Evolutionary conservation across 2,888 invertebrate species (phyloP).

Genomic region (Agapostemon virescens): DNA sequence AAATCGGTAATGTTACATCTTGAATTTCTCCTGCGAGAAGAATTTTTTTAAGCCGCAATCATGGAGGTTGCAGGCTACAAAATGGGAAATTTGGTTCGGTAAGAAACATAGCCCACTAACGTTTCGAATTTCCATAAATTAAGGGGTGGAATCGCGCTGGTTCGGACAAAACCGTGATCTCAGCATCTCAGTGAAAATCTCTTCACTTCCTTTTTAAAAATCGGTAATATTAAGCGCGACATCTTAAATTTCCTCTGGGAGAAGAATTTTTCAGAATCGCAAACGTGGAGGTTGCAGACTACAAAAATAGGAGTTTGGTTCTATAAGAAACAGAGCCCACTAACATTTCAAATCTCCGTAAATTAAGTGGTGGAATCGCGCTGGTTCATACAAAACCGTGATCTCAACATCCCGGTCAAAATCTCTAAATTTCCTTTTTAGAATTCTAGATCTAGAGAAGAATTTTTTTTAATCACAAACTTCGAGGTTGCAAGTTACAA

Average conservation of each 20-base stretch:
- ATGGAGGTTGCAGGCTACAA: no score
- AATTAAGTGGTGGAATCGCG: slow-evolving; percentile 38
- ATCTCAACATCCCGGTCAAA: no score
- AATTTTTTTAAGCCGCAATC: no score
- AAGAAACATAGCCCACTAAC: slow-evolving; percentile 10
- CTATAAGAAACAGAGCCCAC: slow-evolving; percentile 2
- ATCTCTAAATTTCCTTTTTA: no score
- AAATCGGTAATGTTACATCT: no score
- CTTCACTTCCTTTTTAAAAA: background rate
- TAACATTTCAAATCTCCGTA: slow-evolving; percentile 39
- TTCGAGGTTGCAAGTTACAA: no score
- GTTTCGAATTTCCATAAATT: slow-evolving; percentile 38
- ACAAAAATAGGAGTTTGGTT: no score
- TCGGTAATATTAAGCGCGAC: no score
- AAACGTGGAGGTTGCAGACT: no score
- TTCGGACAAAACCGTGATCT: slow-evolving; percentile 51
- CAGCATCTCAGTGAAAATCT: slow-evolving; percentile 24
- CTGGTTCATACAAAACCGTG: slow-evolving; percentile 45
- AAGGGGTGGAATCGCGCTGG: slow-evolving; percentile 39
- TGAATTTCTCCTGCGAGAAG: background rate
- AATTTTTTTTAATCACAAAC: no score
- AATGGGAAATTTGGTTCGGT: no score
- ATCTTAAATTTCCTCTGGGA: background rate
- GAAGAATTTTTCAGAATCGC: background rate
- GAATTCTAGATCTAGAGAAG: no score